These are phyloP conservation scores for Spialia ferax DNA, from an alignment of 2,888 invertebrate genomes.

Conservation along the genomic window DNA sequence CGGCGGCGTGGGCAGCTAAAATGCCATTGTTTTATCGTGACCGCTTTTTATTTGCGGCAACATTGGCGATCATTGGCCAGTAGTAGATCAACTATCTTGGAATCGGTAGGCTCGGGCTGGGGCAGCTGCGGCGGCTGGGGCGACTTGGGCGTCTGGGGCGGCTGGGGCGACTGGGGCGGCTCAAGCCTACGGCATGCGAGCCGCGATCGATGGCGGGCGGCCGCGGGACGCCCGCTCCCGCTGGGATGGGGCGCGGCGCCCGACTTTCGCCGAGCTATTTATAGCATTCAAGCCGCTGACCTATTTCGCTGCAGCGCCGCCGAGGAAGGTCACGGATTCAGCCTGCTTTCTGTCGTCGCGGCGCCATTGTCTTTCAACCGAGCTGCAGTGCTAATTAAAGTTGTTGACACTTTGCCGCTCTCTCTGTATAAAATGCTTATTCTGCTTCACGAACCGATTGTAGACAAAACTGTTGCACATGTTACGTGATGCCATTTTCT, in stretches of 20 bases:
- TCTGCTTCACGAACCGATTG: conserved; percentile 52
- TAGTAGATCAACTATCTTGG: conserved; percentile 59
- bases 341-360: conserved; percentile 78
- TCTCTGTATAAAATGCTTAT: conserved; percentile 51
- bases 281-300: conserved; percentile 86
- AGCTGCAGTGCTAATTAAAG: conserved; percentile 84
- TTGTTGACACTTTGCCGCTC: conserved; percentile 77
- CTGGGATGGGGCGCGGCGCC: conserved; percentile 79
- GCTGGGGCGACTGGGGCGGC: conserved; percentile 44
- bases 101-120: conserved; percentile 58
- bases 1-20: conserved; percentile 18
- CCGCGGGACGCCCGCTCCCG: conserved; percentile 59
- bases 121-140: conserved; percentile 34
- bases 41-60: conserved; percentile 44
- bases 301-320: conserved; percentile 83
- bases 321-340: conserved; percentile 85
- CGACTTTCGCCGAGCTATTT: conserved; percentile 86
- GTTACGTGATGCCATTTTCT: conserved; percentile 38
- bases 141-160: conserved; percentile 48
- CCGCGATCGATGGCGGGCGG: conserved; percentile 58
- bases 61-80: conserved; percentile 32
- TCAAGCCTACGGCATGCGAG: conserved; percentile 40
- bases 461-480: conserved; percentile 39
- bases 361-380: conserved; percentile 82
- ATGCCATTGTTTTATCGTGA: conserved; percentile 37